A percentile compares a stretch with the other conserved stretches of the same genome.
Conservation (phyloP, 1,140 invertebrate species). For the Frieseomelitta varia region DNA sequence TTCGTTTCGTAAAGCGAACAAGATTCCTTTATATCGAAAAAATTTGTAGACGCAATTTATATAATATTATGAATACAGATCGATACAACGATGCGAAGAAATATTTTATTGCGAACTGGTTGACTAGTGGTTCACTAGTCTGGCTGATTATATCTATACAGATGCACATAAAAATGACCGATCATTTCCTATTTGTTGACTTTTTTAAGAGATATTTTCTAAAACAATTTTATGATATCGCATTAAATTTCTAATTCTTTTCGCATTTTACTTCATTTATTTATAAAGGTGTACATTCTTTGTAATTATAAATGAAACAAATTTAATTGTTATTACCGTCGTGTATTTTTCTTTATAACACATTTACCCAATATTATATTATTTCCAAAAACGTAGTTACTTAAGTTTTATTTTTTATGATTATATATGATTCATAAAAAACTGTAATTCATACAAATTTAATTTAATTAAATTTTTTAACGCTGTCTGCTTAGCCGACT, state of each 20-base stretch:
- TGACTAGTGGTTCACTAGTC: conserved; percentile 1
- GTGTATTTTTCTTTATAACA: conserved; percentile 24
- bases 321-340: conserved; percentile 66
- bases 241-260: conserved; percentile 61
- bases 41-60: neutral
- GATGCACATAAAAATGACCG: conserved; percentile 22
- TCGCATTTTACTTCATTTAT: conserved; percentile 66
- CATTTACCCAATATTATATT: conserved; percentile 4
- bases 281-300: conserved; percentile 72
- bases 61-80: conserved; percentile 7
- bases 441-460: neutral
- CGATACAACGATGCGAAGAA: conserved; percentile 15
- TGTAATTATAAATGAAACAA: conserved; percentile 71
- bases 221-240: conserved; percentile 50
- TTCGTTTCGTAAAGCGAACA: conserved; percentile 38
- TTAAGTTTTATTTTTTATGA: neutral
- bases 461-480: neutral
- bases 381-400: neutral
- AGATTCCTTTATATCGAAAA: conserved; percentile 34
- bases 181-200: conserved; percentile 35
- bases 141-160: conserved; percentile 48
- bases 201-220: conserved; percentile 64
- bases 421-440: neutral
- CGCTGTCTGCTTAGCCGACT: neutral
- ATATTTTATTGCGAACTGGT: conserved; percentile 9